Evolutionary conservation across 2,888 invertebrate species (phyloP).

Genomic region (Himalopsyche kuldschensis): DNA sequence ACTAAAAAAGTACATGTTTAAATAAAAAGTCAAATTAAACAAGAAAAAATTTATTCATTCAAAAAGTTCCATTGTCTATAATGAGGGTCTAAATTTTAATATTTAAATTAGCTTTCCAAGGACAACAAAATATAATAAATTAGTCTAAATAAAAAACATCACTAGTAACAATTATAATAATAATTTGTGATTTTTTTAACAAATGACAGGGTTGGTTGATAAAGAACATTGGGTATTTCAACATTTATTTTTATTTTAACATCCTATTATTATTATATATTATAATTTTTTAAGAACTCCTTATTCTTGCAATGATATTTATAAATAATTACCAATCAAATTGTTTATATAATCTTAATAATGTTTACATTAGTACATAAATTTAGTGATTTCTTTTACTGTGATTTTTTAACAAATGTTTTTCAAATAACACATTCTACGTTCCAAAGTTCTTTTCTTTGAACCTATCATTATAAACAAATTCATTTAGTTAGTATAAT

Average conservation of each 20-base stretch:
- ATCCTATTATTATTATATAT: neutral
- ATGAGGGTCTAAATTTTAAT: neutral
- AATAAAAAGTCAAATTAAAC: neutral
- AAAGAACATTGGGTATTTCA: neutral
- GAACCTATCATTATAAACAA: neutral
- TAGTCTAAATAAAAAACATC: neutral
- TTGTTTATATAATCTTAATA: neutral
- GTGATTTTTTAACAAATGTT: neutral
- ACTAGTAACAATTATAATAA: neutral
- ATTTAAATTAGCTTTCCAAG: neutral
- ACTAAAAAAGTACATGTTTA: neutral
- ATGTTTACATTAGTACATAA: neutral
- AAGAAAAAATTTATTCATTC: constrained; percentile 10
- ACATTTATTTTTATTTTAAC: neutral
- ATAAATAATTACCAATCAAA: neutral
- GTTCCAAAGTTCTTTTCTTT: neutral
- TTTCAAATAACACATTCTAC: too few species aligned
- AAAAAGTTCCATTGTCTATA: neutral
- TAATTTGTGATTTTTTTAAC: neutral
- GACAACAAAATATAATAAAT: neutral
- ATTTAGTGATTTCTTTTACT: neutral
- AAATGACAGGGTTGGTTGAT: neutral
- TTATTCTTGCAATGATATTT: neutral
- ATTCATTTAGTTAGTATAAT: neutral
- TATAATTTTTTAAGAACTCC: neutral